Percentiles rank a stretch among this genome's conserved stretches.
phyloP scores from a whole-genome alignment of 2,888 invertebrate genomes.

The Pedicia rivosa region DNA sequence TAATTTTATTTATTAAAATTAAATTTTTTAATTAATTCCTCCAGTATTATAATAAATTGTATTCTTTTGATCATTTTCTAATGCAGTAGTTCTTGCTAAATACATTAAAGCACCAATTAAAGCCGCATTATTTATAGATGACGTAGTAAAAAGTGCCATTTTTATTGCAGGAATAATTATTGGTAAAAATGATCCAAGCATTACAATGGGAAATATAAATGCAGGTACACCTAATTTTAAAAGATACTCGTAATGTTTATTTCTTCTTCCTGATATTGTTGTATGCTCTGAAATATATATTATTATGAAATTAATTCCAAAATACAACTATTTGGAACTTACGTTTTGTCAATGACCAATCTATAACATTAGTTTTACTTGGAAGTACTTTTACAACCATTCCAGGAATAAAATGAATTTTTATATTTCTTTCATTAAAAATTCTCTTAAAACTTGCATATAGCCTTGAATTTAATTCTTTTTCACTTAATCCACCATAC shows the following conservation, averaged over 20 bases:
- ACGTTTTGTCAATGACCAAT: constrained; percentile 35
- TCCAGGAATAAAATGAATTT: constrained; percentile 35
- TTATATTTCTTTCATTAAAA: constrained; percentile 34
- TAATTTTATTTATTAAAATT: not conserved
- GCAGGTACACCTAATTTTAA: constrained; percentile 35
- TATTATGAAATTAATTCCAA: not conserved
- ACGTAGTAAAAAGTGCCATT: constrained; percentile 42
- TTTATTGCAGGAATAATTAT: constrained; percentile 51
- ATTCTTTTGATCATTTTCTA: constrained; percentile 5
- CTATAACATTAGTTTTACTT: constrained; percentile 34
- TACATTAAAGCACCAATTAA: constrained; percentile 38
- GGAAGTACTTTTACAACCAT: constrained; percentile 35
- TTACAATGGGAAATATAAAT: constrained; percentile 42
- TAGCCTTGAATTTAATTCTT: constrained; percentile 34
- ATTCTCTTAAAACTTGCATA: constrained; percentile 34
- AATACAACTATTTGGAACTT: constrained; percentile 16
- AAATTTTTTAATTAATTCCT: not conserved
- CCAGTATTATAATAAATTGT: constrained; percentile 3
- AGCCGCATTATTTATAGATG: constrained; percentile 50
- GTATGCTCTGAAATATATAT: constrained; percentile 1
- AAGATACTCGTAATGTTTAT: constrained; percentile 18
- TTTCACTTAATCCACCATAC: constrained; percentile 33
- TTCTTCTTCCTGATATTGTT: constrained; percentile 12
- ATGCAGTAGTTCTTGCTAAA: constrained; percentile 22
- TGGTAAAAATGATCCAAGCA: constrained; percentile 49